Evolutionary conservation across 1,140 invertebrate genomes (phyloP).

Genomic region (Heliconius nattereri): DNA sequence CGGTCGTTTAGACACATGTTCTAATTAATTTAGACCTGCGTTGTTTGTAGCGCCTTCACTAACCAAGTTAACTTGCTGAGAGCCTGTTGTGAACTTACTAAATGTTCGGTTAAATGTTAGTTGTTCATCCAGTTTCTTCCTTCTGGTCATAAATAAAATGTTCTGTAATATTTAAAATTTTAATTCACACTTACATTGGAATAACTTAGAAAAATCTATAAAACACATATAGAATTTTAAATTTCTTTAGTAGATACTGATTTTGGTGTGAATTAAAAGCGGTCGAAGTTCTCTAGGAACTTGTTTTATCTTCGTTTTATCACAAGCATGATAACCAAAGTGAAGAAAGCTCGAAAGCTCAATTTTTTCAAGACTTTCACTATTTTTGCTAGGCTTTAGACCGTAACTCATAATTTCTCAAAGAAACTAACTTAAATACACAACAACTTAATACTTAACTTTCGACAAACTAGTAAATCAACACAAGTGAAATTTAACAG

Average conservation of each 20-base stretch:
- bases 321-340: too few species aligned
- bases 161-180: not conserved
- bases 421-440: not conserved
- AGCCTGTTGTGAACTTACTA: not conserved
- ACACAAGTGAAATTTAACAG: not conserved
- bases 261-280: too few species aligned
- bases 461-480: not conserved
- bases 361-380: too few species aligned
- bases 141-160: not conserved
- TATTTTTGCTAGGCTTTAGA: too few species aligned
- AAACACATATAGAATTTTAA: too few species aligned
- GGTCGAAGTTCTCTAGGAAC: too few species aligned
- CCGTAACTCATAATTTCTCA: not conserved
- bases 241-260: too few species aligned
- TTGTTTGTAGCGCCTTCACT: not conserved
- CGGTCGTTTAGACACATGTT: conserved; percentile 1
- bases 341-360: too few species aligned
- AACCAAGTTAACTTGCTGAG: not conserved
- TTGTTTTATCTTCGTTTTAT: too few species aligned
- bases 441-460: not conserved
- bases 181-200: too few species aligned
- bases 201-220: too few species aligned
- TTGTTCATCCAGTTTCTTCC: too few species aligned
- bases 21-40: not conserved
- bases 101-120: not conserved